phyloP scores from a whole-genome alignment of 2,888 invertebrate genomes.

The Synergus japonicus region DNA sequence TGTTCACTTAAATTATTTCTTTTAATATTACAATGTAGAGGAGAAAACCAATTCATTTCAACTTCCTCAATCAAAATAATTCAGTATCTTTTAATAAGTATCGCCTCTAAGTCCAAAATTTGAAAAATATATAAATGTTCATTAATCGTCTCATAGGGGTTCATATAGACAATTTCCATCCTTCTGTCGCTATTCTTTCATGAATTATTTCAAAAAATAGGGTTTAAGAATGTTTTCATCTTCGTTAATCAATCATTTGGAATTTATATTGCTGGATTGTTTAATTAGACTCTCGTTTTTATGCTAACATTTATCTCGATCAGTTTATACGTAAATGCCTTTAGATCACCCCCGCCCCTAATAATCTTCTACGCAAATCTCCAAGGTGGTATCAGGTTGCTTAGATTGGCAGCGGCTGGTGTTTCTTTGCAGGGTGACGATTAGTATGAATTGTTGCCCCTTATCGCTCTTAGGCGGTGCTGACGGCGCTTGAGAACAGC shows the following conservation, averaged over 20 bases:
- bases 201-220: no score
- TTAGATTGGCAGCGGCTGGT: neutral
- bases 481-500: constrained; percentile 8
- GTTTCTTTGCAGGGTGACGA: neutral
- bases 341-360: neutral
- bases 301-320: neutral
- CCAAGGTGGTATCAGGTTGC: neutral
- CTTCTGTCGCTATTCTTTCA: no score
- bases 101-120: no score
- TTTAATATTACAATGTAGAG: no score
- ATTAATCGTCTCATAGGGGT: no score
- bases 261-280: neutral
- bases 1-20: no score
- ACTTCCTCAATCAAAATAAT: no score
- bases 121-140: no score
- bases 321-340: neutral
- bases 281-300: neutral
- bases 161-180: no score
- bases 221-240: neutral
- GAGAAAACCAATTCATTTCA: no score
- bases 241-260: neutral
- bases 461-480: neutral
- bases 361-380: neutral
- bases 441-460: neutral
- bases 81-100: no score